phyloP scores from a whole-genome alignment of 2,797 vertebrate genomes.

The Syndactyla subalaris region DNA sequence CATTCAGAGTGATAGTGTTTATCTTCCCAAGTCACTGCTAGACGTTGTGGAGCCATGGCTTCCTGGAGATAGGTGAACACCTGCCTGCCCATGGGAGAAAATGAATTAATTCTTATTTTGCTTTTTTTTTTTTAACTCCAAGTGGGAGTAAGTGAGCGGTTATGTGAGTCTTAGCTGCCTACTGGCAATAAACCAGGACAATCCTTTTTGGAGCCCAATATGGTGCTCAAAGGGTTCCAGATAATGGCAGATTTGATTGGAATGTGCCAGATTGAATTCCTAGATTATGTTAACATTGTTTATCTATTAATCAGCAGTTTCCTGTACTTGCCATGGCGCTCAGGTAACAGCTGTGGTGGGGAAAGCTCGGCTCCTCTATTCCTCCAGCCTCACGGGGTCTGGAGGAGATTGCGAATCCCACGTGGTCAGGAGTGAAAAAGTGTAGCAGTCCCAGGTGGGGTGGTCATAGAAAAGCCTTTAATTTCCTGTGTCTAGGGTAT shows the following conservation, averaged over 20 bases:
- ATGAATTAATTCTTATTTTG: neutral
- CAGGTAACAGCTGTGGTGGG: too few species aligned
- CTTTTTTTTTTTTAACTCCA: neutral
- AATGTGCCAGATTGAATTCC: neutral
- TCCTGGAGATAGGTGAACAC: neutral
- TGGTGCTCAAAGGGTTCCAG: rapidly evolving
- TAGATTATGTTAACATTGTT: neutral
- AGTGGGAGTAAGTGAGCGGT: too few species aligned
- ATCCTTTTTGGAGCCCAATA: neutral
- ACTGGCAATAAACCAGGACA: neutral
- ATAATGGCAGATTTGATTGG: neutral
- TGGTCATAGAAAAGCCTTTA: too few species aligned
- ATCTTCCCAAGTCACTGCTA: neutral
- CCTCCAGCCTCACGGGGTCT: too few species aligned
- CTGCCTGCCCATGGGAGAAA: neutral
- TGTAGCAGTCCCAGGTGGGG: too few species aligned
- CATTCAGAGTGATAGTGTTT: neutral
- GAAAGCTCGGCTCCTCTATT: too few species aligned
- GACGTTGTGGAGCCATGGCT: rapidly evolving
- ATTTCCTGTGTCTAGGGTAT: too few species aligned
- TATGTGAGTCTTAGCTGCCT: neutral
- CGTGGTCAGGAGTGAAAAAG: too few species aligned
- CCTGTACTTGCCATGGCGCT: neutral
- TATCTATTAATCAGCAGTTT: neutral
- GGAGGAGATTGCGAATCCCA: too few species aligned